phyloP scores from a whole-genome alignment of 2,113 vertebrate genomes.

The Hippocampus guttulatus region DNA sequence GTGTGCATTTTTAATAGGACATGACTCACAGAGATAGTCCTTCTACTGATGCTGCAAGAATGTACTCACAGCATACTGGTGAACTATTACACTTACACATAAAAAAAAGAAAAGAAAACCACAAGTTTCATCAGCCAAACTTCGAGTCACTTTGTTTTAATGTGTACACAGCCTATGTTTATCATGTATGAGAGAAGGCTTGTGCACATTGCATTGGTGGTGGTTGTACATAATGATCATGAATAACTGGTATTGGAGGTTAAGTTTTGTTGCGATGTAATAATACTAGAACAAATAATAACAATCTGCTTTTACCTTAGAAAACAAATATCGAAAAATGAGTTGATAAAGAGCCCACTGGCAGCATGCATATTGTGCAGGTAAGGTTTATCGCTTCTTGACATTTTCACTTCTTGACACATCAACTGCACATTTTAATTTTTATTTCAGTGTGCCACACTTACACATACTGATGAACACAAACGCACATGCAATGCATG shows the following conservation, averaged over 20 bases:
- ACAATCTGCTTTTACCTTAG: not conserved
- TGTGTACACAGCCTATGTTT: not conserved
- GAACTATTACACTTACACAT: conserved; percentile 12
- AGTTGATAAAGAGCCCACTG: conserved; percentile 2
- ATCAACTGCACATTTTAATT: conserved; percentile 19
- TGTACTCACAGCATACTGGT: conserved; percentile 5
- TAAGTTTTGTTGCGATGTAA: not conserved
- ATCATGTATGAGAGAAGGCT: not conserved
- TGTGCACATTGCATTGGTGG: not conserved
- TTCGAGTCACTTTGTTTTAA: not conserved
- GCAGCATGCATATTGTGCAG: conserved; percentile 18
- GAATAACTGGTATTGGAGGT: not conserved
- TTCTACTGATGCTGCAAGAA: conserved; percentile 9
- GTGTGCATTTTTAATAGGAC: conserved; percentile 11
- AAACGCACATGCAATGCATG: conserved; percentile 7
- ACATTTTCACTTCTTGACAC: too few relatives aligned
- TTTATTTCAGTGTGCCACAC: conserved; percentile 14
- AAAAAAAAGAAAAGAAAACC: conserved; percentile 14
- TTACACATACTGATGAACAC: not conserved
- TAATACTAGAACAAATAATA: not conserved
- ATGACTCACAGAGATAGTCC: conserved; percentile 23
- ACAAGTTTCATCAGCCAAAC: conserved; percentile 6
- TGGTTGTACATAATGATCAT: not conserved
- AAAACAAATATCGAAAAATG: not conserved
- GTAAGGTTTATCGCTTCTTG: conserved; percentile 14